Evolutionary conservation across 2,113 vertebrate species (phyloP).

Genomic region (Heptranchias perlo): DNA sequence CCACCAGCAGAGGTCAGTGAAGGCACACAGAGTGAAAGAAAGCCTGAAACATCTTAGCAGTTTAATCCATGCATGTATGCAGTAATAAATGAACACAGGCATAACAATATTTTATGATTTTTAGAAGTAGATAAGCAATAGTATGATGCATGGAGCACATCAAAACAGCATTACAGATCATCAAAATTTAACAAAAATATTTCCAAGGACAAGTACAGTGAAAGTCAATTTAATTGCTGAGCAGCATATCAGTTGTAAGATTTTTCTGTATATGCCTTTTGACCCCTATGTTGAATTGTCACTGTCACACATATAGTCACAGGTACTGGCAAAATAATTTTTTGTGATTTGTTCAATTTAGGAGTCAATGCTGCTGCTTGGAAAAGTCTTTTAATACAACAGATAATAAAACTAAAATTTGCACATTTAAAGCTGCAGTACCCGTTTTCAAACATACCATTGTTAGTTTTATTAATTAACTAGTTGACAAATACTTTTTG

Average conservation of each 20-base stretch:
- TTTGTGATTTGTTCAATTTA: not conserved
- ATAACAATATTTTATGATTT: not conserved
- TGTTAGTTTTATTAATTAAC: constrained; percentile 19
- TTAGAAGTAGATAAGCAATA: constrained; percentile 18
- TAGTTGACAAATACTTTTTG: not conserved
- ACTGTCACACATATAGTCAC: not conserved
- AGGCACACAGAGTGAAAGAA: not conserved
- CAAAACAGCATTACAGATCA: not conserved
- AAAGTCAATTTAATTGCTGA: not conserved
- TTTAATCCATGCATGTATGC: constrained; percentile 30
- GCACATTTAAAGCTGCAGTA: not conserved
- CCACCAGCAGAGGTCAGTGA: constrained; percentile 35
- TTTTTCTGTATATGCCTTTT: not conserved
- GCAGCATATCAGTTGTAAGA: not conserved
- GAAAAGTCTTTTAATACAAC: constrained; percentile 22
- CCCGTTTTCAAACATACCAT: not conserved
- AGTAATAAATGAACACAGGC: not conserved
- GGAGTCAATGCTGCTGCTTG: not conserved
- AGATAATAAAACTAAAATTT: not conserved
- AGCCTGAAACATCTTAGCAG: not conserved
- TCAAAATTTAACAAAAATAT: constrained; percentile 6
- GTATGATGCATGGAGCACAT: constrained; percentile 22
- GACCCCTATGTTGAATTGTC: not conserved
- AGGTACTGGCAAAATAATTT: not conserved
- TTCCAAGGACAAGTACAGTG: not conserved